A percentile compares a stretch with the other conserved stretches of the same genome.
These are phyloP conservation scores for Danionella dracula DNA, from an alignment of 2,797 vertebrate genomes.

Conservation along the genomic window DNA sequence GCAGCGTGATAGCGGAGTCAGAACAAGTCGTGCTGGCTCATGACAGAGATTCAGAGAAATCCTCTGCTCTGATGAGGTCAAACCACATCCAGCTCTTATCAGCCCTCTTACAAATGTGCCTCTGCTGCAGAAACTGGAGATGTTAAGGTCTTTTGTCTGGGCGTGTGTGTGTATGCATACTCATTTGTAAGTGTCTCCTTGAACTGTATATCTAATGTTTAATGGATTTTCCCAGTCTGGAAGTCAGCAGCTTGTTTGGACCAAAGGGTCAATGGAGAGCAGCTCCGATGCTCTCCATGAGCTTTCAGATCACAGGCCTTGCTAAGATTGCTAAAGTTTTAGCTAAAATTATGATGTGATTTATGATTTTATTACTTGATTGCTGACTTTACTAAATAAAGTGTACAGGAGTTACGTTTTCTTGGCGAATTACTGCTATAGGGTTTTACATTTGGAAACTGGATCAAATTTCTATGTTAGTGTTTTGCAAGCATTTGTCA, in stretches of 20 bases:
- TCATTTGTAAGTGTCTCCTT: constrained; percentile 7
- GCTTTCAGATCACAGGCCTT: too few relatives aligned
- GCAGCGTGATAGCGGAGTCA: constrained; percentile 32
- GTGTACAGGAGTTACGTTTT: too few relatives aligned
- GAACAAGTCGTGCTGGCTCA: constrained; percentile 40
- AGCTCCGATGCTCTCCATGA: neutral
- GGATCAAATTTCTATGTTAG: too few relatives aligned
- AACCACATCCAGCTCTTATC: constrained; percentile 34
- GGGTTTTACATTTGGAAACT: too few relatives aligned
- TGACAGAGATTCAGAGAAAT: constrained; percentile 17
- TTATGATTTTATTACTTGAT: too few relatives aligned
- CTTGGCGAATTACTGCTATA: too few relatives aligned
- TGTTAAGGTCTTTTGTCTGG: neutral
- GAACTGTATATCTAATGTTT: neutral
- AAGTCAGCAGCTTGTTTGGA: neutral
- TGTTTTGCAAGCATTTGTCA: too few relatives aligned
- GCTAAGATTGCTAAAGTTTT: too few relatives aligned
- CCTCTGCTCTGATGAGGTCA: constrained; percentile 33
- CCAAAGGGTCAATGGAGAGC: neutral
- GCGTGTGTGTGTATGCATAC: neutral
- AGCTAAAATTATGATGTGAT: too few relatives aligned
- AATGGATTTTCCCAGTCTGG: neutral
- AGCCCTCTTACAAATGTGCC: constrained; percentile 20
- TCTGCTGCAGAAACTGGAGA: constrained; percentile 24
- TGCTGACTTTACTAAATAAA: too few relatives aligned